phyloP scores from a whole-genome alignment of 2,888 invertebrate species.

The Hesperia comma region DNA sequence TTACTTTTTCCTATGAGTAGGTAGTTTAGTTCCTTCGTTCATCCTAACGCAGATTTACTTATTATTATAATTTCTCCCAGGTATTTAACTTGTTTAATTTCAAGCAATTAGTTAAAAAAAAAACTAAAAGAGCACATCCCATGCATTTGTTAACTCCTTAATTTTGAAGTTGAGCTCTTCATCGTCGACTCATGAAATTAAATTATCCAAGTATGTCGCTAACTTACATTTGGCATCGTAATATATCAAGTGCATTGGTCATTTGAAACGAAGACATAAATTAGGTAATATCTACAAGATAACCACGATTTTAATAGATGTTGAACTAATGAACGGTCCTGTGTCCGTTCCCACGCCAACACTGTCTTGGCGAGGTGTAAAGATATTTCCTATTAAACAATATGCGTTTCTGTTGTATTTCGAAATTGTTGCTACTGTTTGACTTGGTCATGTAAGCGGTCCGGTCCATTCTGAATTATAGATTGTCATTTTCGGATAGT shows the following conservation, averaged over 20 bases:
- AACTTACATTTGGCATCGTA: neutral
- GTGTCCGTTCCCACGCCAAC: conserved; percentile 15
- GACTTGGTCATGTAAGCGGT: neutral
- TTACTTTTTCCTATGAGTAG: no score
- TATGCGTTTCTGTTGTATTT: neutral
- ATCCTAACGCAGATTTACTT: no score
- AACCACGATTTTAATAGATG: neutral
- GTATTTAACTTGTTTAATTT: no score
- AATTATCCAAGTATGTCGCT: neutral
- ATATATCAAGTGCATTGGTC: neutral
- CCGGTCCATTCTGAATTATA: neutral
- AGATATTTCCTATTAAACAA: neutral
- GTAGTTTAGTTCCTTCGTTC: no score
- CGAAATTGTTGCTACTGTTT: neutral
- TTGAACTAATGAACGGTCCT: conserved; percentile 9
- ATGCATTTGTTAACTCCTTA: no score
- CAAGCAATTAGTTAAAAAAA: no score
- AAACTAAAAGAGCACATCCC: no score
- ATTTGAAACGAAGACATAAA: conserved; percentile 4
- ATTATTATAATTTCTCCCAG: no score
- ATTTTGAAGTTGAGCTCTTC: no score
- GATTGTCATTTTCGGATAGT: no score
- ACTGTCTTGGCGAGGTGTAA: conserved; percentile 12
- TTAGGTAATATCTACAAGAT: neutral
- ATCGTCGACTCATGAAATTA: no score